phyloP scores from a whole-genome alignment of 64 coral and sea anemone genomes.

The Montipora sp. region DNA sequence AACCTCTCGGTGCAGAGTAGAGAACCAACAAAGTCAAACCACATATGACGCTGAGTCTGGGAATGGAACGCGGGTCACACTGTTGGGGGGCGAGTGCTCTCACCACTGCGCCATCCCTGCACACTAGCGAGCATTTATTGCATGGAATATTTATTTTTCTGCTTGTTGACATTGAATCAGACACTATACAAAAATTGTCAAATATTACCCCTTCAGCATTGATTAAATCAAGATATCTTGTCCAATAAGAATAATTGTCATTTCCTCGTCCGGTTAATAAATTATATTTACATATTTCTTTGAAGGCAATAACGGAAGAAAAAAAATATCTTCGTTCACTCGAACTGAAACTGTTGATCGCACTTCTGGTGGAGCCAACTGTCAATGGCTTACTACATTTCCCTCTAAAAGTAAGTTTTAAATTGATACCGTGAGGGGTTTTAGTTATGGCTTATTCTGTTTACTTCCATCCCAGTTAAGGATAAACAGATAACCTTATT shows the following conservation, averaged over 20 bases:
- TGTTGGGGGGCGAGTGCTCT: no score
- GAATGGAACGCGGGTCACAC: no score
- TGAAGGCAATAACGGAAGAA: no score
- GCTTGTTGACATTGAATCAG: not conserved
- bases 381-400: not conserved
- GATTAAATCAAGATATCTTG: not conserved
- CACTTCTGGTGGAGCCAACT: not conserved
- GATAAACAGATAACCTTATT: no score
- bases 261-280: not conserved
- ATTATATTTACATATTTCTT: no score
- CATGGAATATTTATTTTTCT: not conserved
- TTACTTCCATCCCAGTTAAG: no score
- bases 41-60: no score
- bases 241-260: conserved; percentile 15
- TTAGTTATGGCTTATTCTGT: no score
- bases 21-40: no score
- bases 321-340: not conserved
- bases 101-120: no score
- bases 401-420: not conserved
- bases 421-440: not conserved
- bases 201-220: not conserved
- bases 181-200: not conserved
- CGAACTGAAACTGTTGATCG: not conserved
- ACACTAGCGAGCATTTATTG: no score
- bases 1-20: no score